Evolutionary conservation across 1,140 invertebrate genomes (phyloP).

Genomic region (Agrypnia vestita): DNA sequence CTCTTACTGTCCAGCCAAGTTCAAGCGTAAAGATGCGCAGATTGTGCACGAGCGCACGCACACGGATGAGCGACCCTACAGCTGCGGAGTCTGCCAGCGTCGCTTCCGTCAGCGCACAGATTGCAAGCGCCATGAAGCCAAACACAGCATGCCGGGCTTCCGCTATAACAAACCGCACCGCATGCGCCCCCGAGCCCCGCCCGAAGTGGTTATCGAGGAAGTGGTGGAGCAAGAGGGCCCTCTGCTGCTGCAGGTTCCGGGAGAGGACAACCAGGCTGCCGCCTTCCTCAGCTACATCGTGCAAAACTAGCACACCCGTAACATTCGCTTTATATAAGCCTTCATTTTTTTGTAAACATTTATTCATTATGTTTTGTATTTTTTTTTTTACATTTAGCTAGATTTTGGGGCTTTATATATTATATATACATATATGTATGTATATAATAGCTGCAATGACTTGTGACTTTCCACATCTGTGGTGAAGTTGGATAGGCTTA

Average conservation of each 20-base stretch:
- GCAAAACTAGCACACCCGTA: slow-evolving; percentile 11
- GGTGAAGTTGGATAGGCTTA: no score
- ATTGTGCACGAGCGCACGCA: slow-evolving; percentile 47
- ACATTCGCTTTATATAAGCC: background rate
- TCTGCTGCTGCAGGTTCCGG: background rate
- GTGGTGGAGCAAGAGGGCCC: slow-evolving; percentile 23
- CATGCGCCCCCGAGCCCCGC: background rate
- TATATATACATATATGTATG: no score
- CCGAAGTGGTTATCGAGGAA: slow-evolving; percentile 26
- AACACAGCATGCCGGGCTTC: slow-evolving; percentile 47
- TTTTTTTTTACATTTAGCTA: background rate
- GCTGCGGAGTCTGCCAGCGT: slow-evolving; percentile 32
- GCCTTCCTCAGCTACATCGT: slow-evolving; percentile 42
- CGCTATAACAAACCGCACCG: slow-evolving; percentile 42
- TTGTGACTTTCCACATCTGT: no score
- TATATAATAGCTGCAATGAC: no score
- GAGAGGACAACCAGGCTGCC: slow-evolving; percentile 38
- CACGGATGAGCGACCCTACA: slow-evolving; percentile 42
- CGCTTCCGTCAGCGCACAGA: slow-evolving; percentile 48
- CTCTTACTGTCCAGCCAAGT: slow-evolving; percentile 44
- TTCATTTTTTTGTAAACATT: background rate
- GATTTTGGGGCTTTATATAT: background rate
- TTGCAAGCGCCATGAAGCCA: slow-evolving; percentile 47
- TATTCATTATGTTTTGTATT: background rate
- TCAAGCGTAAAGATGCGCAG: slow-evolving; percentile 44